Base-by-base conservation (phyloP, 1,140 invertebrate species). In the Bradysia coprophila region DNA sequence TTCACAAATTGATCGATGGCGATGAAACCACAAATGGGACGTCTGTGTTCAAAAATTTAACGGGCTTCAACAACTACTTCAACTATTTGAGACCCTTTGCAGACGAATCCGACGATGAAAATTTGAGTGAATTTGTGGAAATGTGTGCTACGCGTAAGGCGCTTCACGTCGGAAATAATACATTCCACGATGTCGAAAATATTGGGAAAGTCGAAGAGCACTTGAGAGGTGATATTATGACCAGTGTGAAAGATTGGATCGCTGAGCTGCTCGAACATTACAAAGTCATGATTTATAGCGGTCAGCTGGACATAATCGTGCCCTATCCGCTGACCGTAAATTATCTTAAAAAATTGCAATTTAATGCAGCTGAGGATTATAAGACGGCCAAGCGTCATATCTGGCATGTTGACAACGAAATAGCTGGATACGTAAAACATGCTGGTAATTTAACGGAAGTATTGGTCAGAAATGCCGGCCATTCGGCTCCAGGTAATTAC, bases 241-340 rank as follows among this genome's bases (percentile, higher is more conserved):
- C 87, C 50, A 83, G 80, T 1, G 73, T 87, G 19, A 78, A 81
- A 32, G 73, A 73, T 1, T 78, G 76, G 71, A 62, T 94, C 37
- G 64, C 71, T 5, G 73, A 78, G 42, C 57, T 93, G 1, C 73
- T 66, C 48, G 74, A 53, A 38, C 51, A 73, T 44, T 86, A 85
- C 50, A 71, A 70, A 55, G 70, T 81, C 4, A 62, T 82, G 4
- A 68, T 82, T 39, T 91, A 88, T 54, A 87, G 75, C 52, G 86
- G 86, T 1, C 83, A 89, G 52, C 53, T 90, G 28, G 86, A 91
- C 54, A 78, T 91, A 15, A 86, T 89, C 50, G 76, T 87, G 2
- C 76, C 83, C 2, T 85, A 85, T 57, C 76, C 82, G 0, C 51
- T 81, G 22, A 86, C 83, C 0, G 69, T 77, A 37, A 78, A 77